Base-by-base conservation (phyloP, 2,797 vertebrate genomes). In the Lutjanus argentimaculatus region DNA sequence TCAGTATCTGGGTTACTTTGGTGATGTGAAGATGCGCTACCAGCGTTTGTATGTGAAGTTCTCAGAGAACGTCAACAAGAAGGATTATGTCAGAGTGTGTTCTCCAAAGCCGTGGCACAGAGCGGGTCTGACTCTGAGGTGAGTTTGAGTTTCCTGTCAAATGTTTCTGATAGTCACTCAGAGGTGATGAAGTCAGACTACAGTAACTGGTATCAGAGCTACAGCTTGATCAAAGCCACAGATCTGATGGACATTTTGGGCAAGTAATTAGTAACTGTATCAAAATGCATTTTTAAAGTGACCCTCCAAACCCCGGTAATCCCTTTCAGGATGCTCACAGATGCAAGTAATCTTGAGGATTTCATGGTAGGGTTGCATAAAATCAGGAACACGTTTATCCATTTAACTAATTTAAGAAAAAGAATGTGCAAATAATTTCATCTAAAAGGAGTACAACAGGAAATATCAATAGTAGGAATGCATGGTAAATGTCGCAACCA, bases 31-130 rank as follows among this genome's bases (percentile, higher is more conserved):
- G 92, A 97, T 97, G 91, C 95, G 96, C 43, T 98, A 98, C 93
- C 97, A 98, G 90, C 97, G 97, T 4, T 91, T 98, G 42, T 98
- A 98, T 0, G 97, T 98, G 16, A 98, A 98, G 92, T 98, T 98
- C 91, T 89, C 98, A 92, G 97, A 98, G 90, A 98, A 98, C 2
- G 95, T 98, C 87, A 98, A 98, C 93, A 98, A 98, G 84, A 98
- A 98, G 85, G 97, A 98, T 85, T 98, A 98, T 0, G 97, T 98
- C 43, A 92, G 97, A 57, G 97, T 98, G 71, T 98, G 97, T 77
- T 97, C 97, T 17, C 93, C 96, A 57, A 98, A 97, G 77, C 97
- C 97, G 0, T 97, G 97, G 97, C 97, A 98, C 51, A 90, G 97
- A 82, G 95, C 96, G 0, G 93, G 95, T 1, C 94, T 96, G 77